phyloP scores from a whole-genome alignment of 2,113 vertebrate species.

The Ramphastos sulfuratus region DNA sequence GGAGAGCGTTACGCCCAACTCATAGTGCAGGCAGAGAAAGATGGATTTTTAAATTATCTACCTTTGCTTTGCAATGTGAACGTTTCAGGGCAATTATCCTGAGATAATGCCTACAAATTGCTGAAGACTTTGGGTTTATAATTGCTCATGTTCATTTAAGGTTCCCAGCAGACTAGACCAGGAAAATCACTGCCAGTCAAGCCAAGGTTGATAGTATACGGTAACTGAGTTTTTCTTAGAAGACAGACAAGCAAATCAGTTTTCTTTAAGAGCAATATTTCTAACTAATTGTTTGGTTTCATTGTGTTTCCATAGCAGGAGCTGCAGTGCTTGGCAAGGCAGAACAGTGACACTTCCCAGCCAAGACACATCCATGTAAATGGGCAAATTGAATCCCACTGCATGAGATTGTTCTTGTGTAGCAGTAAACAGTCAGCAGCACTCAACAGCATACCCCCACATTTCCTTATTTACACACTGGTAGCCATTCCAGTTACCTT shows the following conservation, averaged over 20 bases:
- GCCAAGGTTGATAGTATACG: constrained; percentile 70
- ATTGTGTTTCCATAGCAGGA: constrained; percentile 54
- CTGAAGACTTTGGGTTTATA: constrained; percentile 80
- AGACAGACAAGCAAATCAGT: constrained; percentile 71
- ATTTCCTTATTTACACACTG: not conserved
- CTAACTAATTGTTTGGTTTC: constrained; percentile 70
- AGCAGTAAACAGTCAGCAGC: not conserved
- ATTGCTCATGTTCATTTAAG: constrained; percentile 82
- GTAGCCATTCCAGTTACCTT: not conserved
- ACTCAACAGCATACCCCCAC: not conserved
- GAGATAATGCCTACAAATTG: constrained; percentile 85
- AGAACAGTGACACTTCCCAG: not conserved
- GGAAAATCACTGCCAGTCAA: constrained; percentile 81
- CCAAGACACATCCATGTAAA: not conserved
- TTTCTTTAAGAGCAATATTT: constrained; percentile 71
- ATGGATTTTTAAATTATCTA: constrained; percentile 86
- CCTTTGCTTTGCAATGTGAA: constrained; percentile 79
- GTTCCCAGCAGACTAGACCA: constrained; percentile 80
- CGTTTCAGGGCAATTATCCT: constrained; percentile 83
- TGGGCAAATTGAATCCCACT: not conserved
- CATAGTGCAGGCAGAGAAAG: constrained; percentile 69
- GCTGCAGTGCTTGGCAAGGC: constrained; percentile 12
- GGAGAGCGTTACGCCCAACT: constrained; percentile 64
- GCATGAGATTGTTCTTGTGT: not conserved
- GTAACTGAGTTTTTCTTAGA: constrained; percentile 74